A percentile compares a stretch with the other conserved stretches of the same genome.
These are phyloP conservation scores for Leucania comma DNA, from an alignment of 2,888 invertebrate genomes.

Conservation along the genomic window DNA sequence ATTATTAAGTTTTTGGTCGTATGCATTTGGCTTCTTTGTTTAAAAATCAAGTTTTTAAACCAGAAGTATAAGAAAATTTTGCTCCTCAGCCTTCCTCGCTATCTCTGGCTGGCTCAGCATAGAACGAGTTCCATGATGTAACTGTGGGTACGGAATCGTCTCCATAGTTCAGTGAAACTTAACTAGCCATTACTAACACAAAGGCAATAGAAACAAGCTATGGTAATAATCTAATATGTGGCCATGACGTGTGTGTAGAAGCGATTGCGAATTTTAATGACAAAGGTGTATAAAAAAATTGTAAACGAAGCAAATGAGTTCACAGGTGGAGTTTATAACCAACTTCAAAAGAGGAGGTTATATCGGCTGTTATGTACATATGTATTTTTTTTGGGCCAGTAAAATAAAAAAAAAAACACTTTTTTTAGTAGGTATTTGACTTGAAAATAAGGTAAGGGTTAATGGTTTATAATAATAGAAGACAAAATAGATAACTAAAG, in stretches of 20 bases:
- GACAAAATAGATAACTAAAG: too few relatives aligned
- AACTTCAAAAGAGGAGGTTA: too few relatives aligned
- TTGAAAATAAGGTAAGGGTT: too few relatives aligned
- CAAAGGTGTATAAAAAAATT: not conserved
- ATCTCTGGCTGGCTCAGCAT: not conserved
- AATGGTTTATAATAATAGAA: too few relatives aligned
- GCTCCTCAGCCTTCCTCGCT: too few relatives aligned
- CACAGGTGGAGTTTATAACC: too few relatives aligned
- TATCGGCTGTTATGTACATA: too few relatives aligned
- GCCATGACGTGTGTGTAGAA: slow-evolving; percentile 21
- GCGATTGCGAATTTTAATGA: not conserved
- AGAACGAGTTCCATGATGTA: slow-evolving; percentile 6
- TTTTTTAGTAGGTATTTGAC: too few relatives aligned
- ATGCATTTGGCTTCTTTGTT: not conserved
- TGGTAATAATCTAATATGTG: slow-evolving; percentile 57
- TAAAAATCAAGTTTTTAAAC: not conserved
- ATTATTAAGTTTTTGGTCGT: too few relatives aligned
- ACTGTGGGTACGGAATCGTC: slow-evolving; percentile 21
- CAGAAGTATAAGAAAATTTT: not conserved
- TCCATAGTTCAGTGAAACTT: slow-evolving; percentile 53
- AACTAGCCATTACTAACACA: slow-evolving; percentile 67
- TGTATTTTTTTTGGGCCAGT: too few relatives aligned
- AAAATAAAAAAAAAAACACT: too few relatives aligned
- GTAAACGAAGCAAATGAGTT: too few relatives aligned
- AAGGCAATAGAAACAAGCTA: slow-evolving; percentile 66